Percentiles rank a stretch among this genome's conserved stretches.
phyloP scores from a whole-genome alignment of 2,113 vertebrate species.

The Tamias sibiricus region DNA sequence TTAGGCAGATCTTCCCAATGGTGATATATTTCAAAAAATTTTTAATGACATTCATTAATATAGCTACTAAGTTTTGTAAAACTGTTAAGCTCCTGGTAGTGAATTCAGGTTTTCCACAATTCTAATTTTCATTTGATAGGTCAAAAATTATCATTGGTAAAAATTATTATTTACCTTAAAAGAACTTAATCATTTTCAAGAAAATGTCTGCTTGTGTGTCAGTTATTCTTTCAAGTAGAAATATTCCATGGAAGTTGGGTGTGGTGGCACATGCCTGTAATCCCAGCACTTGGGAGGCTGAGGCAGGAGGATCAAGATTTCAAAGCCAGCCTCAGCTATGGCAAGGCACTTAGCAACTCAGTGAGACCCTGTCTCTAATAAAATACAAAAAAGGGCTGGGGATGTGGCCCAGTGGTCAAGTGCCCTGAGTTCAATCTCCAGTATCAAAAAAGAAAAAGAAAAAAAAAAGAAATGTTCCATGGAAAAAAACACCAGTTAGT shows the following conservation, averaged over 20 bases:
- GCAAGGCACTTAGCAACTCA: too few relatives aligned
- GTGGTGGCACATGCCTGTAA: too few relatives aligned
- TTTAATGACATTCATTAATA: background rate
- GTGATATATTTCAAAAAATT: background rate
- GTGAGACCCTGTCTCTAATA: too few relatives aligned
- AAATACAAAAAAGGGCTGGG: too few relatives aligned
- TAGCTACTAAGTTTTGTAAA: background rate
- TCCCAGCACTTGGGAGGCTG: too few relatives aligned
- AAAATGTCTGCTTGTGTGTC: background rate
- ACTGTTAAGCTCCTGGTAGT: too few relatives aligned
- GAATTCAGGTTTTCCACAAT: background rate
- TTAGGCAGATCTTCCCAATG: background rate
- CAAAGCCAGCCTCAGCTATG: too few relatives aligned
- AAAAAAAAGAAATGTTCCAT: background rate
- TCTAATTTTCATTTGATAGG: background rate
- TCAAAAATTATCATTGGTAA: background rate
- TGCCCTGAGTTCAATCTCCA: too few relatives aligned
- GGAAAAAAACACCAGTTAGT: background rate
- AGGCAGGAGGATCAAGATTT: too few relatives aligned
- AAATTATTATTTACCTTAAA: background rate
- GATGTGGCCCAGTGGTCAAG: too few relatives aligned
- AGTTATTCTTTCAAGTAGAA: background rate
- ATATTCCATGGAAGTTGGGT: too few relatives aligned
- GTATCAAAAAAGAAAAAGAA: too few relatives aligned
- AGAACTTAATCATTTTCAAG: background rate